Base-by-base conservation (phyloP, 1,140 invertebrate species). In the Musca vetustissima region DNA sequence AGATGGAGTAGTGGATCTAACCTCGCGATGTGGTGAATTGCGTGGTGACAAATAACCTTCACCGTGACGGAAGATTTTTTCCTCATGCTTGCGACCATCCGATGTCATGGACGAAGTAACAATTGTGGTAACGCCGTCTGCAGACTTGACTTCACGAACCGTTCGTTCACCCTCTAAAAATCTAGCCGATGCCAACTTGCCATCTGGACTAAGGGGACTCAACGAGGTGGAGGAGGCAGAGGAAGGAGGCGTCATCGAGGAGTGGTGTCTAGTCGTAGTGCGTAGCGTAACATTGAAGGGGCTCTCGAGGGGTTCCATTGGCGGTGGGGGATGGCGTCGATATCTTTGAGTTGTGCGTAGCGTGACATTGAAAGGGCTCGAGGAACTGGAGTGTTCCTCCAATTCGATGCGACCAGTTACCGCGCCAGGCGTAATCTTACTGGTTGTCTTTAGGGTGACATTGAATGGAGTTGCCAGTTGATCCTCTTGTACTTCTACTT, bases 221-320 rank as follows among this genome's bases (percentile, higher is more conserved):
- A 69, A 15, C 6, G 36, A 66, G 17, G 7, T 3, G 22, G n/a
- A 66, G 22, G 22, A 53, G 9, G 22, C 48, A 17, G 15, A 52
- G 11, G 36, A 43, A 11, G 36, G 36, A 0, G 57, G 28, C 13
- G 24, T 21, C 8, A 55, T 17, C 3, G 11, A 8, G 15, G 64
- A 43, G 0, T n/a, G 73, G 13, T 71, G 70, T 14, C 79, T 71
- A 13, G 75, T 81, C 9, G 66, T 70, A 32, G 77, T 79, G 32
- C 79, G 73, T 17, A 81, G 55, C 3, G 79, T 79, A 8, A 81
- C 79, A 70, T 81, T 81, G 73, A 49, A 87, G 55, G 69, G 86
- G 85, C 73, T 89, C 88, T 68, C 84, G 83, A 64, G 90, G 88
- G 71, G 89, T 90, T 21, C 90, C 17, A 36, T 32, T 19, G 32